A percentile compares a stretch with the other conserved stretches of the same genome.
phyloP scores from a whole-genome alignment of 2,113 vertebrate species.

The Cercocebus atys region DNA sequence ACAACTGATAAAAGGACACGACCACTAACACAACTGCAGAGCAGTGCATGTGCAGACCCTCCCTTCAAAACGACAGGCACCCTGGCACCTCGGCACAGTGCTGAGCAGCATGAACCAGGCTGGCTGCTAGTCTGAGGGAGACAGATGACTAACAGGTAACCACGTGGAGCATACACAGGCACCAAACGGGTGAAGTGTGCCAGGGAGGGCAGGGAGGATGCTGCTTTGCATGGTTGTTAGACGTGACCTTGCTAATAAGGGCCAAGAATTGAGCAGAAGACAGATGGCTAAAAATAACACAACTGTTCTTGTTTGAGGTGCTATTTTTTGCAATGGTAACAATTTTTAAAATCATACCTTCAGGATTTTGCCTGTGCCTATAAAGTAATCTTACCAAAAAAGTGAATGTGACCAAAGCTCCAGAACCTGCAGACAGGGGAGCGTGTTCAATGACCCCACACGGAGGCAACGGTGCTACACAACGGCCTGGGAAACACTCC shows the following conservation, averaged over 20 bases:
- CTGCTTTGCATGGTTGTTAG: background rate
- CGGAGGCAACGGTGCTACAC: no score
- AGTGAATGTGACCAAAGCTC: background rate
- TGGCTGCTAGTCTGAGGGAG: background rate
- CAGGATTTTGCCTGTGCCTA: background rate
- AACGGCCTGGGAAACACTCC: background rate
- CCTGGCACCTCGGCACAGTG: background rate
- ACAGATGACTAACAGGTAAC: background rate
- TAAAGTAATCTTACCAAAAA: background rate
- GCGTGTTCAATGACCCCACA: no score
- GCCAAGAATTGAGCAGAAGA: background rate
- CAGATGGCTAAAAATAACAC: background rate
- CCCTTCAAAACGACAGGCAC: rapidly evolving
- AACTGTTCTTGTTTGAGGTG: background rate
- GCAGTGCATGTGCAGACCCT: rapidly evolving
- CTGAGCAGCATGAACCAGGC: background rate
- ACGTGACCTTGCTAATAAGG: background rate
- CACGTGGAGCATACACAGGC: background rate
- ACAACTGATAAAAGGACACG: rapidly evolving
- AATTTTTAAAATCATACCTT: background rate
- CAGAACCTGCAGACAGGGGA: no score
- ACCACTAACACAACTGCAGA: rapidly evolving
- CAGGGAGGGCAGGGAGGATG: background rate
- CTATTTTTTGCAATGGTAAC: background rate
- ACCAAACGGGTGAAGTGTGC: background rate